phyloP scores from a whole-genome alignment of 2,797 vertebrate genomes.

The Xenops minutus region DNA sequence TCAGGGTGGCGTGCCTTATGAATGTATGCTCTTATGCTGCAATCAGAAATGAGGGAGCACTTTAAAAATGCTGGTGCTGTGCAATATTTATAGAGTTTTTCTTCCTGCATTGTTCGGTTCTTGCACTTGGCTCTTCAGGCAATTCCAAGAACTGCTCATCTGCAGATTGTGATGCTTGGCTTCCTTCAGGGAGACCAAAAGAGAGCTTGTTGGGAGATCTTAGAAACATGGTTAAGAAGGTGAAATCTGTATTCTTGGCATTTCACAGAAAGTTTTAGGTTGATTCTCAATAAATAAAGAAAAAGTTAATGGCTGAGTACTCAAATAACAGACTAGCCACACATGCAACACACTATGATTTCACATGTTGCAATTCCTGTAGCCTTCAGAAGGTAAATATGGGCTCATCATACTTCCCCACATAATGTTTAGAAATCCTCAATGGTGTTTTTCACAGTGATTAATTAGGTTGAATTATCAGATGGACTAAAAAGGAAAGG shows the following conservation, averaged over 20 bases:
- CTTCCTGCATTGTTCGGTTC: background rate
- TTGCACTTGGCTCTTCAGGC: background rate
- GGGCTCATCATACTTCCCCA: constrained; percentile 7
- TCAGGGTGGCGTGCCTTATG: background rate
- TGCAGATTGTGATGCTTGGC: background rate
- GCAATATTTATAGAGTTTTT: constrained; percentile 33
- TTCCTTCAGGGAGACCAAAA: background rate
- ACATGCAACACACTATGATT: background rate
- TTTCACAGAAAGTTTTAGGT: background rate
- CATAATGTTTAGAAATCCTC: constrained; percentile 11
- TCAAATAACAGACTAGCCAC: background rate
- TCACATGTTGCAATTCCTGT: background rate
- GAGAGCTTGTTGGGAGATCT: background rate
- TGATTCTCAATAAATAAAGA: constrained; percentile 19
- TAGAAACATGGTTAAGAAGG: background rate
- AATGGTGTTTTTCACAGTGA: constrained; percentile 8
- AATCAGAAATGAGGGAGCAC: constrained; percentile 12
- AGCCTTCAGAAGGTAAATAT: constrained; percentile 9
- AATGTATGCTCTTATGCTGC: background rate
- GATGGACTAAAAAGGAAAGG: constrained; percentile 52
- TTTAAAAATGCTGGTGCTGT: constrained; percentile 11
- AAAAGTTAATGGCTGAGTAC: background rate
- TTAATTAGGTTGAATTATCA: constrained; percentile 54
- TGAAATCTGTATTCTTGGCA: background rate
- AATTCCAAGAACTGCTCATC: background rate